phyloP scores from a whole-genome alignment of 2,888 invertebrate genomes.

The Eucera pruinosa region DNA sequence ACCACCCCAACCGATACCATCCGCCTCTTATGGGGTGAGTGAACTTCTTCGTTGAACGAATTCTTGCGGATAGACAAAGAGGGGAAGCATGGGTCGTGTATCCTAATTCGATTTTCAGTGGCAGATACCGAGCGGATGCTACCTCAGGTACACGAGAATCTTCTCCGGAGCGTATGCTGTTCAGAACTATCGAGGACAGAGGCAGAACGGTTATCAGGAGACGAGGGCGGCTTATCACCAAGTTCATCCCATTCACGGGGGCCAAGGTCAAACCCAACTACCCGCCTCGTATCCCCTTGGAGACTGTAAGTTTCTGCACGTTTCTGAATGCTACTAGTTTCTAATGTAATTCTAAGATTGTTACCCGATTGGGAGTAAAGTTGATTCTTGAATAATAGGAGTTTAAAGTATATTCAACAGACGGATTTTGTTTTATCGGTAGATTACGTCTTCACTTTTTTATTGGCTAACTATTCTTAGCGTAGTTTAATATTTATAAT shows the following conservation, averaged over 20 bases:
- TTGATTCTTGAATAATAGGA: too few species aligned
- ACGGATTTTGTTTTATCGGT: too few species aligned
- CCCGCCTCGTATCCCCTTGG: constrained; percentile 64
- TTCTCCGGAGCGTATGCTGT: constrained; percentile 79
- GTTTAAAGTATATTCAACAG: too few species aligned
- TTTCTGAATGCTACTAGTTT: neutral
- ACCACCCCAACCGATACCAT: constrained; percentile 77
- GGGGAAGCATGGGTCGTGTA: constrained; percentile 9
- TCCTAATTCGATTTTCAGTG: constrained; percentile 73
- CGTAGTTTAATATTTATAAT: too few species aligned
- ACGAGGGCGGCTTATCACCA: constrained; percentile 78
- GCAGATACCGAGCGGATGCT: constrained; percentile 81
- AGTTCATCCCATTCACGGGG: constrained; percentile 77
- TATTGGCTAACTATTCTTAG: too few species aligned
- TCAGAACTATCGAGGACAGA: constrained; percentile 73
- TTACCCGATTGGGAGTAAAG: neutral
- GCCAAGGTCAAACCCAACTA: constrained; percentile 58
- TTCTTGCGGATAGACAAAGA: neutral
- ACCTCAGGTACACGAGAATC: constrained; percentile 80
- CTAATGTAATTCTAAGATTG: neutral
- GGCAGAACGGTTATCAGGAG: constrained; percentile 75
- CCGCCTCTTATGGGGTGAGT: constrained; percentile 77
- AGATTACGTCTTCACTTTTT: too few species aligned
- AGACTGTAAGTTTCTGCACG: constrained; percentile 76
- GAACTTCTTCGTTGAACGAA: neutral